Base-by-base conservation (phyloP, 2,888 invertebrate species). In the Euspilapteryx auroguttella region DNA sequence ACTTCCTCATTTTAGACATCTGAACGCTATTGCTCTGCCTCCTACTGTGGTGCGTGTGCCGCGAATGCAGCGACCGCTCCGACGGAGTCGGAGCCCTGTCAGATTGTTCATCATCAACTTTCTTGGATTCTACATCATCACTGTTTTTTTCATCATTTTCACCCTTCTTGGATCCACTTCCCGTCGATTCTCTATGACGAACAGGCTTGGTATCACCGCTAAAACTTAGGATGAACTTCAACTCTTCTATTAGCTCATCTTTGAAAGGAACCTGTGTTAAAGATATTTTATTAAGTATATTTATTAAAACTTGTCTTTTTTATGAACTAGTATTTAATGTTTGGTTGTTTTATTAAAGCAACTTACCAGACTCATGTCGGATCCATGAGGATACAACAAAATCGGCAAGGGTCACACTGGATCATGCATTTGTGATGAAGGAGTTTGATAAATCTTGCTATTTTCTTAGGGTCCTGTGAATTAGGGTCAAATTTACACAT, bases 181-280 rank as follows among this genome's bases (percentile, higher is more conserved):
- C 48, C 3, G 55, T 54, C 0, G 62, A 47, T 34, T 64, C 68
- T 25, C 65, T 57, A 32, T 78, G 81, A 28, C 79, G 75, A 1
- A 86, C 80, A 2, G 84, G 83, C 42, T 88, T 88, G 0, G 82
- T 79, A 25, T 85, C 82, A 14, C 84, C 84, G 31, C 81, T 82
- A 41, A 86, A 88, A 45, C 82, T 81, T 1, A 85, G 48, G 17
- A 89, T 79, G 47, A 90, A 89, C 41, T 78, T 81, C 21, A 89
- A 42, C 52, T 91, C 90, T n/a, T 82, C 82, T 30, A 71, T 62
- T 6, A 89, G 49, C 37, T 86, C 86, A 24, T 83, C 78, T 43
- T 59, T 78, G 38, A 89, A 82, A 1, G 85, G 56, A 5, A 83
- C 71, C 81, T 87, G 48, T 6, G 62, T 57, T 26, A 21, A 31